Evolutionary conservation across 2,797 vertebrate species (phyloP).

Genomic region (Prionace glauca): DNA sequence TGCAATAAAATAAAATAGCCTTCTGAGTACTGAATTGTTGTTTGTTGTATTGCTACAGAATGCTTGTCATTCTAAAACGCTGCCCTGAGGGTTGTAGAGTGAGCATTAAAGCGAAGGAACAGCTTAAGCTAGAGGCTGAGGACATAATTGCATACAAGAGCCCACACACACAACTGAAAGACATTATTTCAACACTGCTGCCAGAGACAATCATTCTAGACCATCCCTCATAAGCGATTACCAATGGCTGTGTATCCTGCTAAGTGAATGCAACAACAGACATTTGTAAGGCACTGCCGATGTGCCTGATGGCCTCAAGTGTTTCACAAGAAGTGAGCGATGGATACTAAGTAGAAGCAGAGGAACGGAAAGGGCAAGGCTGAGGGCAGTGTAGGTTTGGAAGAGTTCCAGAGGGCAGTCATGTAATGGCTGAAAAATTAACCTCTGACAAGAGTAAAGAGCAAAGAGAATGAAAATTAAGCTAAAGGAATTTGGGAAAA

Average conservation of each 20-base stretch:
- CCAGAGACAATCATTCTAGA: not conserved
- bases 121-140: constrained; percentile 25
- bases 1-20: constrained; percentile 19
- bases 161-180: not conserved
- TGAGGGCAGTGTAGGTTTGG: not conserved
- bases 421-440: constrained; percentile 20
- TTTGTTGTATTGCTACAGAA: constrained; percentile 29
- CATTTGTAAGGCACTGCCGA: constrained; percentile 2
- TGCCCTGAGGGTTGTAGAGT: constrained; percentile 4
- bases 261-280: constrained; percentile 2
- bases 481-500: too few species aligned
- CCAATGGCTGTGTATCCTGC: not conserved
- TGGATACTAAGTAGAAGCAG: not conserved
- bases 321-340: not conserved
- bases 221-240: constrained; percentile 1
- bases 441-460: not conserved
- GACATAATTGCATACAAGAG: constrained; percentile 36
- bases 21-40: constrained; percentile 29
- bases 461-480: not conserved
- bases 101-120: constrained; percentile 19
- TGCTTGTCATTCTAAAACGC: not conserved
- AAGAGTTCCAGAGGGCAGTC: not conserved
- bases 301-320: not conserved
- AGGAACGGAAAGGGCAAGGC: not conserved
- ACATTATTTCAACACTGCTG: constrained; percentile 19